Evolutionary conservation across 1,140 invertebrate species (phyloP).

Genomic region (Nylanderia fulva): DNA sequence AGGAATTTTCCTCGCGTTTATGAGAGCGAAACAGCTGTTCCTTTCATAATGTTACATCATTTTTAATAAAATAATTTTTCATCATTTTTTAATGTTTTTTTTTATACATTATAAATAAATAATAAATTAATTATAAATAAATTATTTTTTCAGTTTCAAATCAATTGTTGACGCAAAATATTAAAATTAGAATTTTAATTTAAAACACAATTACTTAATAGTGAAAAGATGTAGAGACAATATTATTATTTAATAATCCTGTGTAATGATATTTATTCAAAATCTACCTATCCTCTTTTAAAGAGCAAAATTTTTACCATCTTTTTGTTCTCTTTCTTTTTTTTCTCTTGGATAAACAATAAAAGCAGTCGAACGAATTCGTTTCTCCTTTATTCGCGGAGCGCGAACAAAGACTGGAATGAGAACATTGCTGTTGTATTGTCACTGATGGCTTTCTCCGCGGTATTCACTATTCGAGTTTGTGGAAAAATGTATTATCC

Average conservation of each 20-base stretch:
- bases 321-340: background rate
- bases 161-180: background rate
- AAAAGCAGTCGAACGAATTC: constrained; percentile 22
- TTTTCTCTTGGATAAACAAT: constrained; percentile 10
- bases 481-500: constrained; percentile 19
- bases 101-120: no score
- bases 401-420: constrained; percentile 22
- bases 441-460: background rate
- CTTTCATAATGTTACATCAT: background rate
- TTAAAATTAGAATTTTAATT: background rate
- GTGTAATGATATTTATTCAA: background rate
- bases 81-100: no score
- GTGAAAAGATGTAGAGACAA: background rate
- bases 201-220: background rate
- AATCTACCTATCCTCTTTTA: background rate
- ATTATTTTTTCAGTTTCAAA: background rate
- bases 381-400: constrained; percentile 19
- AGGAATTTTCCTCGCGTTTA: constrained; percentile 7
- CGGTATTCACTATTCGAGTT: constrained; percentile 30
- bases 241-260: background rate
- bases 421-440: constrained; percentile 29
- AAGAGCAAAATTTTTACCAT: background rate
- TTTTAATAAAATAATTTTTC: constrained; percentile 21
- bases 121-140: no score
- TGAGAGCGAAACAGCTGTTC: background rate